A percentile compares a stretch with the other conserved stretches of the same genome.
Conservation (phyloP, 2,888 invertebrate species). For the Drosophila flavopinicola region DNA sequence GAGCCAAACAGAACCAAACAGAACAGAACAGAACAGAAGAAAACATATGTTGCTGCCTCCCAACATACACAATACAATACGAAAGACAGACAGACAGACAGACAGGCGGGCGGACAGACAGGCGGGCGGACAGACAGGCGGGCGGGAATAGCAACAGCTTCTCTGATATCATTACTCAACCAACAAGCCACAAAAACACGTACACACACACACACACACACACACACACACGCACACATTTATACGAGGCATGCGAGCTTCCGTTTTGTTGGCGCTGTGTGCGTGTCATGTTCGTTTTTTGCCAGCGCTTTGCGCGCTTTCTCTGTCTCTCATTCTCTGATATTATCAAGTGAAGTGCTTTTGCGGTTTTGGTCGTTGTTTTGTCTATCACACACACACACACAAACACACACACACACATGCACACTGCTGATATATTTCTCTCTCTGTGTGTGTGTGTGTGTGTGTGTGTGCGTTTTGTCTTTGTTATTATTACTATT, state of each 20-base stretch:
- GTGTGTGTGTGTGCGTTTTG: constrained; percentile 63
- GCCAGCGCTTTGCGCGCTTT: constrained; percentile 48
- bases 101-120: constrained; percentile 13
- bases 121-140: constrained; percentile 4
- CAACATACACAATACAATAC: constrained; percentile 41
- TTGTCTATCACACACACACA: constrained; percentile 58
- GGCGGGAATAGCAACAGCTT: constrained; percentile 58
- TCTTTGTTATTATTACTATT: constrained; percentile 78
- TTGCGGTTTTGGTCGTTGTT: constrained; percentile 65
- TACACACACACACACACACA: constrained; percentile 23
- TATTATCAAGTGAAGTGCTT: constrained; percentile 79
- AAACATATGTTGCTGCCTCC: constrained; percentile 67
- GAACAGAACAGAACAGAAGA: constrained; percentile 12
- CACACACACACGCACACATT: not conserved
- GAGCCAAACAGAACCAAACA: constrained; percentile 7
- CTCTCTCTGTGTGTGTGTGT: constrained; percentile 13
- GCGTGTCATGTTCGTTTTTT: constrained; percentile 55
- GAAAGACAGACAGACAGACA: not conserved
- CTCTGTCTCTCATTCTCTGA: constrained; percentile 37
- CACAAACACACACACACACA: not conserved
- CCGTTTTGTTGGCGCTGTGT: constrained; percentile 43
- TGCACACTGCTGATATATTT: constrained; percentile 33
- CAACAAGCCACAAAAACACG: constrained; percentile 52
- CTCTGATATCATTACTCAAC: constrained; percentile 77
- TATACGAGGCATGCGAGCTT: constrained; percentile 33